Base-by-base conservation (phyloP, 2,113 vertebrate species). In the Laterallus jamaicensis region DNA sequence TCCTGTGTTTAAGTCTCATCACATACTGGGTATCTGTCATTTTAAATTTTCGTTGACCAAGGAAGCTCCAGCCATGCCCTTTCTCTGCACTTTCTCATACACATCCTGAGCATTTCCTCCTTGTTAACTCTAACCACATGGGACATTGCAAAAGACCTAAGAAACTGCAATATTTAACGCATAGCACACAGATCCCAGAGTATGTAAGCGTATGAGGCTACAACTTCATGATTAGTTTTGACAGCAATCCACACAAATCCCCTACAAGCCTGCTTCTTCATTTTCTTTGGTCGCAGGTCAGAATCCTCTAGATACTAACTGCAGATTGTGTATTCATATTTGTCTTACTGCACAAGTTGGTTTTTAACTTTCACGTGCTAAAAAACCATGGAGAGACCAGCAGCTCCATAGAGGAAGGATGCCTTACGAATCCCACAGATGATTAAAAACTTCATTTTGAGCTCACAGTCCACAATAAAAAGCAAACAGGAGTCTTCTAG, bases 241-340 rank as follows among this genome's bases (percentile, higher is more conserved):
- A 91, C 70, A 93, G 74, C 66, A 92, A 29, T 64, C 69, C 49
- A 52, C 67, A 79, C 49, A 96, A 95, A 91, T 68, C 17, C 42
- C 42, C 29, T 73, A 50, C 82, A 86, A 78, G 25, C 29, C 42
- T 59, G 2, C 28, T 78, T 25, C 59, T 93, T 87, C 31, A 75
- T 91, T 91, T 94, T 85, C 52, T 82, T 79, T 14, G 32, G 80
- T 85, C 31, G 5, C 60, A 76, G 78, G 70, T 91, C 92, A 85
- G 62, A 95, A 79, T 49, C 22, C 70, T 60, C 88, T 71, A 52
- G 74, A 64, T 40, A 82, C n/a, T 90, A 20, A 40, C 70, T 90
- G 22, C 79, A 68, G 49, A 82, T 37, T 76, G 39, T 91, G 37
- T 68, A 44, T 91, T 94, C 58, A 21, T 71, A 76, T 69, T 54